Conservation (phyloP, 1,140 invertebrate species). For the Caenorhabditis briggsae region DNA sequence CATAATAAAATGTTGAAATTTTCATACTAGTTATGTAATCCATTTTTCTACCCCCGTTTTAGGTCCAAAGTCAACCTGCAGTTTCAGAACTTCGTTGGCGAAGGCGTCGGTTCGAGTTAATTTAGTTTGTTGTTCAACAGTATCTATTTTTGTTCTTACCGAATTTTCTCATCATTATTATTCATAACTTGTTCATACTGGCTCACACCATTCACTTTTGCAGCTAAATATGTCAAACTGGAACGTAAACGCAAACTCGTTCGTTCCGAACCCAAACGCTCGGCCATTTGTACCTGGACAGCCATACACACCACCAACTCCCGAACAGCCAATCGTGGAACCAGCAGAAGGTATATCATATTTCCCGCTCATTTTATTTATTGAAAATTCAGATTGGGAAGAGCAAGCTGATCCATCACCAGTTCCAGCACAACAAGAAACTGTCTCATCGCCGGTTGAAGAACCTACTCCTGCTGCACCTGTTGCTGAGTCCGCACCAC, state of each 20-base stretch:
- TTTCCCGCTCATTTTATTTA: slow-evolving; percentile 20
- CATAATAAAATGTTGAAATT: no score
- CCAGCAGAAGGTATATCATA: slow-evolving; percentile 28
- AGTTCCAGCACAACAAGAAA: slow-evolving; percentile 16
- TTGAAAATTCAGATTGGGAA: slow-evolving; percentile 63
- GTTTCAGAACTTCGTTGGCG: no score
- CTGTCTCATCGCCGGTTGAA: not conserved
- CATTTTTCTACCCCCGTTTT: no score
- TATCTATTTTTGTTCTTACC: no score
- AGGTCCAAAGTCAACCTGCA: no score
- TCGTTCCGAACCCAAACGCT: slow-evolving; percentile 72
- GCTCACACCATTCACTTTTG: not conserved
- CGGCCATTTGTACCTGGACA: slow-evolving; percentile 71
- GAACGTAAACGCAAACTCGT: slow-evolving; percentile 71
- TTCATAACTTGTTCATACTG: no score
- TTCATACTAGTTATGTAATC: no score
- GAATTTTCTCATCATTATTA: no score
- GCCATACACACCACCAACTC: slow-evolving; percentile 41
- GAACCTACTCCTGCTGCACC: slow-evolving; percentile 27
- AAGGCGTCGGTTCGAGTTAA: no score
- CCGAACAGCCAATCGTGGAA: slow-evolving; percentile 27
- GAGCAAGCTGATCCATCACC: slow-evolving; percentile 52
- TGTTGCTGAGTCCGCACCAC: not conserved
- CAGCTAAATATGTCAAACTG: slow-evolving; percentile 16
- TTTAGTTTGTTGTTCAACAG: no score